These are phyloP conservation scores for Nibea coibor DNA, from an alignment of 2,113 vertebrate species.

Conservation along the genomic window DNA sequence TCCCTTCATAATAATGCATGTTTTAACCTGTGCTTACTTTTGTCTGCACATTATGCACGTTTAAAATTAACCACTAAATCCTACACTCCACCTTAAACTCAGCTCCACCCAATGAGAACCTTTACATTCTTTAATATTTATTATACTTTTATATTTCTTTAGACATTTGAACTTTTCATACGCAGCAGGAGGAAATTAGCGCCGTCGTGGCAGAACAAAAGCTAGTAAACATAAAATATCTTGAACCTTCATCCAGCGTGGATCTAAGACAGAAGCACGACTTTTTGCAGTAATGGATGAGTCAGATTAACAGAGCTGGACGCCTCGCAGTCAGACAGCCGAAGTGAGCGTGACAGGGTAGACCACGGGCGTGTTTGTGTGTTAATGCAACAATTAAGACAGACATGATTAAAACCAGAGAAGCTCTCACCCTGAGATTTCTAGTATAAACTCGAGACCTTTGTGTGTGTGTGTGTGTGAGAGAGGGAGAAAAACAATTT, in stretches of 20 bases:
- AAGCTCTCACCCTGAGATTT: slow-evolving; percentile 7
- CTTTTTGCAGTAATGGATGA: background rate
- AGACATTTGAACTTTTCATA: background rate
- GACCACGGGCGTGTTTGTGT: background rate
- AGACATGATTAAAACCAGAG: slow-evolving; percentile 33
- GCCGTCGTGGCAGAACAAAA: background rate
- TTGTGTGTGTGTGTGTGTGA: background rate
- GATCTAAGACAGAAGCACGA: background rate
- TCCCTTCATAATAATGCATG: no score
- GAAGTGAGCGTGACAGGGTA: background rate
- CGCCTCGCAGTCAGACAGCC: background rate
- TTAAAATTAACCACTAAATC: no score
- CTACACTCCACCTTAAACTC: background rate
- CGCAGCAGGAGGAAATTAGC: background rate
- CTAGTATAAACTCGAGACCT: slow-evolving; percentile 10
- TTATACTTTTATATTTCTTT: background rate
- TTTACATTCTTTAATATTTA: no score
- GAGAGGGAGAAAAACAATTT: slow-evolving; percentile 16
- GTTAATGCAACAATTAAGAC: slow-evolving; percentile 25
- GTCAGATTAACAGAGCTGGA: slow-evolving; percentile 1
- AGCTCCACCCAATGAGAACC: background rate
- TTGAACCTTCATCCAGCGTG: background rate
- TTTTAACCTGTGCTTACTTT: no score
- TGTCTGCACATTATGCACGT: no score
- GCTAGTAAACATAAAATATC: slow-evolving; percentile 7